Evolutionary conservation across 2,113 vertebrate genomes (phyloP), one percentile per base, ranked within the genome.

Genomic region (Todiramphus chloris): DNA sequence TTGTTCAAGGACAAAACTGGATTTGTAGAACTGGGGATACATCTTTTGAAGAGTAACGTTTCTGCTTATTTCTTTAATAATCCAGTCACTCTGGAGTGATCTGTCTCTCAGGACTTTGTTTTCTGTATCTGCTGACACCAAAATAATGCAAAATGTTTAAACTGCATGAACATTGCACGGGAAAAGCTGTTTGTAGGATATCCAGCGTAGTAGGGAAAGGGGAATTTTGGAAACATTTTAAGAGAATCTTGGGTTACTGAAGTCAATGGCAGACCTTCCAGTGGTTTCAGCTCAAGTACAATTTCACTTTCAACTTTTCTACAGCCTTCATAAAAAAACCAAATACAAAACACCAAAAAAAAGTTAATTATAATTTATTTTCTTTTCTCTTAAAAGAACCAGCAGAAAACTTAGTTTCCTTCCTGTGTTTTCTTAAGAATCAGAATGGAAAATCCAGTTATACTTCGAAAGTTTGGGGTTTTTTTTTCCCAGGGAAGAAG

Each of bases 151-250:
- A 80, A 55, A 85, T 67, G 21, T 79, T 87, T 82, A 74, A 59
- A 55, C n/a, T 18, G 16, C 24, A 43, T n/a, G 43, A 53, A 35
- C 15, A 31, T n/a, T 67, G 37, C 19, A 27, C 0, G 0, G 13
- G 48, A 11, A 63, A 79, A 76, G 16, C 46, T 43, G 30, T 75
- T 58, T 74, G 28, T 72, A 48, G 44, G 28, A 24, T 62, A 46
- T 41, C 23, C 13, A 35, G 6, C 6, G 9, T 35, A 25, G 13
- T 6, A 46, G 18, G 14, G 13, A 78, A 62, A 64, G 4, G 39
- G n/a, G 28, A 68, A 5, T 44, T 85, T 69, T 69, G 31, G 44
- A 76, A 92, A 75, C 2, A 24, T 24, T 82, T 80, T 76, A 23
- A 25, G 30, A 46, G 37, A 86, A 53, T 73, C 43, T 63, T 83